Percentiles rank a stretch among this genome's conserved stretches.
phyloP scores from a whole-genome alignment of 2,113 vertebrate species.

The Campylorhamphus procurvoides region DNA sequence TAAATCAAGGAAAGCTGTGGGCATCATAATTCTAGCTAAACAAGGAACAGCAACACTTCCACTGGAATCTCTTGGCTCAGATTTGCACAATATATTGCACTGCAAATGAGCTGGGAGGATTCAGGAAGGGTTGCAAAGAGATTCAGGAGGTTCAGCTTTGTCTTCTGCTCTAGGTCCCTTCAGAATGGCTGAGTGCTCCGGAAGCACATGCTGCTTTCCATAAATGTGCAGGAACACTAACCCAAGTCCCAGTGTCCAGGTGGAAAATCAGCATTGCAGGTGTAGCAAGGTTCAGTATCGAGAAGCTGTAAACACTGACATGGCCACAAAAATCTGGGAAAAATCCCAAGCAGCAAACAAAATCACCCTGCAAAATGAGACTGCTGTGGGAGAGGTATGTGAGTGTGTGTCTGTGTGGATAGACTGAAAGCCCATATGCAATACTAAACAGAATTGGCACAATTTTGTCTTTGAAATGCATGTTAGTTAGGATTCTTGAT shows the following conservation, averaged over 20 bases:
- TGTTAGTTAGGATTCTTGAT: not conserved
- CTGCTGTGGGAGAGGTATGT: not conserved
- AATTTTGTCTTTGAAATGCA: not conserved
- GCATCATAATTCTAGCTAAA: not conserved
- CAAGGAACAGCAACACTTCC: not conserved
- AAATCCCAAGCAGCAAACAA: not conserved
- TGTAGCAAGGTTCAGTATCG: not conserved
- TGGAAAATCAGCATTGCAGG: not conserved
- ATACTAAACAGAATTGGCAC: not conserved
- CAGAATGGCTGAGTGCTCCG: not conserved
- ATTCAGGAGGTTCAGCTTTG: not conserved
- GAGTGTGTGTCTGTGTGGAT: rapidly evolving
- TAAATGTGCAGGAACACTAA: not conserved
- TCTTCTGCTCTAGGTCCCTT: not conserved
- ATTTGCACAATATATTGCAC: not conserved
- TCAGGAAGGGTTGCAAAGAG: not conserved
- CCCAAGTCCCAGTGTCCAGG: not conserved
- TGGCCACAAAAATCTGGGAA: not conserved
- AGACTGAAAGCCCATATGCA: not conserved
- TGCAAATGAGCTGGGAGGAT: not conserved
- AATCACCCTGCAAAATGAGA: not conserved
- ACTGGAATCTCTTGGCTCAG: not conserved
- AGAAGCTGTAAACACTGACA: not conserved
- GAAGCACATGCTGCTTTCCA: not conserved
- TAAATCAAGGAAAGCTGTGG: not conserved